These are phyloP conservation scores for Piscicola geometra DNA, from an alignment of 2,888 invertebrate species.

Conservation along the genomic window DNA sequence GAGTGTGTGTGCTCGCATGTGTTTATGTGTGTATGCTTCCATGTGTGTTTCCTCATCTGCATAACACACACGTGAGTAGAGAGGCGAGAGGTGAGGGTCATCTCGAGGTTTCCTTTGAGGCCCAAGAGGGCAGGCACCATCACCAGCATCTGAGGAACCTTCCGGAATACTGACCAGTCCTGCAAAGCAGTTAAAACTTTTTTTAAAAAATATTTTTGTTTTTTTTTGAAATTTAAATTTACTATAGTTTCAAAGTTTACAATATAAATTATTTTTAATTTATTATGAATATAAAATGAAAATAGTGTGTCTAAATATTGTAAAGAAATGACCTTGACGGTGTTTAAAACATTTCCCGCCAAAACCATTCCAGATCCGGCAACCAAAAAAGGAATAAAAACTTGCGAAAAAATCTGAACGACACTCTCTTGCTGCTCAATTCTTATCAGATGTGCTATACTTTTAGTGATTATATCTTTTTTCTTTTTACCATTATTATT, in stretches of 20 bases:
- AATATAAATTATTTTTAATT: too few species aligned
- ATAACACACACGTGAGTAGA: constrained; percentile 71
- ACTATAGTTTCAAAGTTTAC: too few species aligned
- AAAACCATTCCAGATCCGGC: constrained; percentile 87
- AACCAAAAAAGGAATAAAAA: constrained; percentile 78
- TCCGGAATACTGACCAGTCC: constrained; percentile 70
- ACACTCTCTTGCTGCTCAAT: constrained; percentile 36
- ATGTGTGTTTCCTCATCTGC: neutral
- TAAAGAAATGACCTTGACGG: constrained; percentile 60
- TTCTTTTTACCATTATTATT: too few species aligned
- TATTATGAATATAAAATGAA: neutral
- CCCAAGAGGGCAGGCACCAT: constrained; percentile 76
- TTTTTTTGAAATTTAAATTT: neutral
- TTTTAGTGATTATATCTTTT: too few species aligned
- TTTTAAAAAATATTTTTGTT: neutral
- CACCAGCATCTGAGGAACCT: constrained; percentile 70
- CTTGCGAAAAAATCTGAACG: constrained; percentile 58
- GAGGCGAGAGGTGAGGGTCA: constrained; percentile 88
- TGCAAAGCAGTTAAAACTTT: too few species aligned
- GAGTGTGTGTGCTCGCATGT: too few species aligned
- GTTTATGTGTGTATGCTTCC: too few species aligned
- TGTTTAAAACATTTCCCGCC: constrained; percentile 76
- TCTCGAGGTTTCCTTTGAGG: constrained; percentile 87
- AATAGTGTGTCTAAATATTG: too few species aligned
- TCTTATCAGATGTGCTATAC: too few species aligned